These are phyloP conservation scores for Protobothrops flavoviridis DNA, from an alignment of 2,113 vertebrate species.

Conservation along the genomic window DNA sequence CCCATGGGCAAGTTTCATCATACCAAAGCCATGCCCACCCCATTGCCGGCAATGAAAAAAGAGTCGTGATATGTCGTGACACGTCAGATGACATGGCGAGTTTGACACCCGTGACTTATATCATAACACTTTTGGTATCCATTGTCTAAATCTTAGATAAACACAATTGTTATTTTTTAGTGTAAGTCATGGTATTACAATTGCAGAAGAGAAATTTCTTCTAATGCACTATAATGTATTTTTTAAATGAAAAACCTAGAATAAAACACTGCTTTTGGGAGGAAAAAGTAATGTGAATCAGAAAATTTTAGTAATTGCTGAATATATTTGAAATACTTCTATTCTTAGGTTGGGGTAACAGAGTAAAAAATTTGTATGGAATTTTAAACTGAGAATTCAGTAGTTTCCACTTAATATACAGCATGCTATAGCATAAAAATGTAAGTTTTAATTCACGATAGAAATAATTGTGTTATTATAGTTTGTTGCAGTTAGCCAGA, in stretches of 20 bases:
- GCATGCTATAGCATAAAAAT: slow-evolving; percentile 14
- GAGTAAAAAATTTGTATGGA: slow-evolving; percentile 1
- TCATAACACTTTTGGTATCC: neutral
- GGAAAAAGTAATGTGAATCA: neutral
- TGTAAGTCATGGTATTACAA: slow-evolving; percentile 4
- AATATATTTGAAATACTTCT: slow-evolving; percentile 24
- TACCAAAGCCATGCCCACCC: too few species aligned
- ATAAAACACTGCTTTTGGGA: neutral
- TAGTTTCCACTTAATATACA: slow-evolving; percentile 22
- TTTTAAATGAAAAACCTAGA: neutral
- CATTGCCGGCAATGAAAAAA: too few species aligned
- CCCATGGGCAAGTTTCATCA: too few species aligned
- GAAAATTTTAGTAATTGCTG: neutral
- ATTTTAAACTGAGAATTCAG: slow-evolving; percentile 28
- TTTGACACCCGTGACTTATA: too few species aligned
- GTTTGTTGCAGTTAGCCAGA: neutral
- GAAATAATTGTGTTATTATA: slow-evolving; percentile 22
- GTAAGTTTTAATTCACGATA: slow-evolving; percentile 21
- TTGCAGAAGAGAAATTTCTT: slow-evolving; percentile 12
- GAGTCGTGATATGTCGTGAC: too few species aligned
- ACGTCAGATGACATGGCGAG: too few species aligned
- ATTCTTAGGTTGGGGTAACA: slow-evolving; percentile 30
- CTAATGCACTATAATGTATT: neutral
- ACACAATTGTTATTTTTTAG: neutral
- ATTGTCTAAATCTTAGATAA: slow-evolving; percentile 9